Evolutionary conservation across 2,888 invertebrate genomes (phyloP), one percentile per base, ranked within the genome.

Genomic region (Griposia aprilina): DNA sequence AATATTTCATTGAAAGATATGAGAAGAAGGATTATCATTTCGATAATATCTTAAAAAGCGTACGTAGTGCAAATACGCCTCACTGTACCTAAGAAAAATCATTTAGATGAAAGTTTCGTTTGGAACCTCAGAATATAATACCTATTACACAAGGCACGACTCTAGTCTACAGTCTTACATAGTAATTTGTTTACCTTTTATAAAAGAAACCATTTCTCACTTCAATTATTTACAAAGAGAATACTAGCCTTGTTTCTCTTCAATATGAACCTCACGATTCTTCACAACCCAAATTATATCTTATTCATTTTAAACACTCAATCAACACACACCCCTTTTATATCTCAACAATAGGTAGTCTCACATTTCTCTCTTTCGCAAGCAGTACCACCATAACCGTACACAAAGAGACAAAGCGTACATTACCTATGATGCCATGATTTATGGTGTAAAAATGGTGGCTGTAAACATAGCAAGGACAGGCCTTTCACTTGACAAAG

Each of bases 401-500:
- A 30, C 26, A 68, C 70, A 81, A 81, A 78, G 57, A 80, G 17
- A 77, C 69, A 84, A 74, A 79, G 55, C 82, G 60, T 82, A 73
- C 82, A 73, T 80, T 83, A 48, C 63, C 45, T 67, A 74, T 57
- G 76, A 70, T 76, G 78, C 50, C 73, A 78, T 82, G 80, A 84
- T 82, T 82, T 78, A 86, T 82, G 84, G 79, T 78, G 83, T 80
- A 87, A 87, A 85, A 88, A 81, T 85, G 26, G 45, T 50, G 70
- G 67, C n/a, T 82, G 70, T 71, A 65, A 79, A 80, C 74, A 83
- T 67, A 30, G 62, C 83, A 89, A 88, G 88, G 89, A 89, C 86
- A 70, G 30, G 36, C 88, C 89, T 85, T 84, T 88, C 88, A 82
- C 88, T 84, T 73, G 26, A 85, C 81, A 79, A 85, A 75, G 86